phyloP scores from a whole-genome alignment of 2,888 invertebrate genomes.

The Zaprionus obscuricornis region DNA sequence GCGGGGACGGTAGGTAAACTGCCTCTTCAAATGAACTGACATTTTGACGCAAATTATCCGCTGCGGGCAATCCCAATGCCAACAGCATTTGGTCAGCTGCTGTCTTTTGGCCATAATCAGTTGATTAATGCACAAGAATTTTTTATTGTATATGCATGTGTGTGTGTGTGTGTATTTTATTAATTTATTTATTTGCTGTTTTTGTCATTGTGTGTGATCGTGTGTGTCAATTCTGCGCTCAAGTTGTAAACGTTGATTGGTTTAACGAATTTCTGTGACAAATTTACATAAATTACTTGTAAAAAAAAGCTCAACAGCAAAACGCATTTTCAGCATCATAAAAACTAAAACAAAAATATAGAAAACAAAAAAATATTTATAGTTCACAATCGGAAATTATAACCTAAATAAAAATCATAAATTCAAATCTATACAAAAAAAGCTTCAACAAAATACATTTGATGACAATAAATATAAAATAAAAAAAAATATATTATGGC shows the following conservation, averaged over 20 bases:
- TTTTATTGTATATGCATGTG: not conserved
- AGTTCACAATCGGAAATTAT: constrained; percentile 52
- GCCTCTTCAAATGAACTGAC: constrained; percentile 70
- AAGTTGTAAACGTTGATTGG: not conserved
- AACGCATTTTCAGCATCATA: constrained; percentile 12
- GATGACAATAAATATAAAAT: constrained; percentile 52
- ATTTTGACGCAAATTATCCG: constrained; percentile 76
- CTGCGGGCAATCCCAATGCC: constrained; percentile 48
- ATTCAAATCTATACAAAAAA: constrained; percentile 41
- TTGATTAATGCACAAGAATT: constrained; percentile 49
- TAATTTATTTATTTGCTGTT: too few relatives aligned
- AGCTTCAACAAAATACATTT: constrained; percentile 41
- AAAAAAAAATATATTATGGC: constrained; percentile 32
- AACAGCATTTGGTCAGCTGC: constrained; percentile 28
- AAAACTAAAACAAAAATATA: constrained; percentile 4
- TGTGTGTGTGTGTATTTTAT: too few relatives aligned
- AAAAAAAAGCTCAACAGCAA: constrained; percentile 21
- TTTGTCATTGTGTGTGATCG: too few relatives aligned
- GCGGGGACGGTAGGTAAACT: not conserved
- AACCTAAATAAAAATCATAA: constrained; percentile 48
- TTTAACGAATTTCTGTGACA: too few relatives aligned
- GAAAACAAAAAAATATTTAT: constrained; percentile 39
- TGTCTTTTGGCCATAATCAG: constrained; percentile 48
- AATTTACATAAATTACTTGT: constrained; percentile 28
- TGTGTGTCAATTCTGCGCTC: too few relatives aligned